Base-by-base conservation (phyloP, 2,888 invertebrate genomes). In the Pyrocoelia pectoralis region DNA sequence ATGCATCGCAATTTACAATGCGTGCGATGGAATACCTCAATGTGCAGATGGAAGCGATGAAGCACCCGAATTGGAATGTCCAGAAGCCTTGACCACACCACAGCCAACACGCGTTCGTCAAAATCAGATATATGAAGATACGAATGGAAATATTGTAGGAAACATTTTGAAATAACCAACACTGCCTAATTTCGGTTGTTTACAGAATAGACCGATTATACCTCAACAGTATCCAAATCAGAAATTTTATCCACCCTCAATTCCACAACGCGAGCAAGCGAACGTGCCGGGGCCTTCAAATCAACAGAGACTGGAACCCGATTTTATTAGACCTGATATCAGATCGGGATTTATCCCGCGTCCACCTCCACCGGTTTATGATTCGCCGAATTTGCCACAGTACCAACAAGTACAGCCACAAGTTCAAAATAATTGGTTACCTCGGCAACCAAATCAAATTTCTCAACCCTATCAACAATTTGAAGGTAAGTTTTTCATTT, bases 1-100 rank as follows among this genome's bases (percentile, higher is more conserved):
- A 81, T 97, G 97, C 80, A 94, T 97, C 74, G 97, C 95, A 4
- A 88, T 96, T 73, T 97, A 97, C 83, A 97, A 97, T 82, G 95
- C 93, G 6, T 97, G 97, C 77, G 95, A 97, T 81, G 95, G 95
- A 54, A 93, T 97, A 72, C 90, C 94, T 18, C 95, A 96, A 82
- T 95, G 94, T 81, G 86, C 91, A 1, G 96, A 97, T 83, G 94
- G 91, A 69, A 95, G 94, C 77, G 97, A 97, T 81, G 96, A 96
- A 83, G 93, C 92, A 52, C 88, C 91, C 19, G 94, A 94, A 82
- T 85, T 95, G 67, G 88, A 87, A 65, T 93, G 93, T 77, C 92
- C 90, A 1, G 80, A 83, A 52, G 76, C 82, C 5, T 82, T 84
- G 43, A 77, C 83, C 12, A 80, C 84, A 6, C 43, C 18, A 17